Conservation (phyloP, 2,888 invertebrate species). For the Emmelina monodactyla region DNA sequence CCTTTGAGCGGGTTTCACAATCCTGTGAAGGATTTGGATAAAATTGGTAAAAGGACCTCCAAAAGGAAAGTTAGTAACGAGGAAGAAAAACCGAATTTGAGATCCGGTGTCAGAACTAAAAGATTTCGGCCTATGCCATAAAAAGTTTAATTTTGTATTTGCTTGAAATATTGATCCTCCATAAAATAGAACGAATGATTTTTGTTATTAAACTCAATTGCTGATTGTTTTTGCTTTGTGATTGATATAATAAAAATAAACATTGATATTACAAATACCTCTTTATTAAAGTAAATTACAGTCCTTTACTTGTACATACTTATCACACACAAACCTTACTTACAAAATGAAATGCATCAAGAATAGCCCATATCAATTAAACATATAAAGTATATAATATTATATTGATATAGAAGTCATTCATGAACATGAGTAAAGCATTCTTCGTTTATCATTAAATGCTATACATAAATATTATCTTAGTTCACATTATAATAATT, state of each 20-base stretch:
- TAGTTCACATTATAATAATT: too few species aligned
- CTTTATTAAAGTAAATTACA: conserved; percentile 47
- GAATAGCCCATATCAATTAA: conserved; percentile 10
- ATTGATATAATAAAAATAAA: conserved; percentile 22
- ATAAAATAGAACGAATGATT: too few species aligned
- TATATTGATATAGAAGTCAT: conserved; percentile 2
- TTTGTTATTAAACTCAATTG: too few species aligned
- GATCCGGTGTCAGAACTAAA: conserved; percentile 24
- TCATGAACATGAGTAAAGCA: too few species aligned
- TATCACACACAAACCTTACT: conserved; percentile 27
- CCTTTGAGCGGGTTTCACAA: conserved; percentile 27
- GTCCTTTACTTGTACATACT: conserved; percentile 29
- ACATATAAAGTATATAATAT: conserved; percentile 10
- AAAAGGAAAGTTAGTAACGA: conserved; percentile 25
- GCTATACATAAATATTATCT: too few species aligned
- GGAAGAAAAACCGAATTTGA: conserved; percentile 12
- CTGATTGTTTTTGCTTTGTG: too few species aligned
- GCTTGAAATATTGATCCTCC: conserved; percentile 1
- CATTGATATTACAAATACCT: conserved; percentile 32
- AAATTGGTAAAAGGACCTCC: conserved; percentile 17
- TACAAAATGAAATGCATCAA: conserved; percentile 19
- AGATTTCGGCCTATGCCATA: conserved; percentile 14
- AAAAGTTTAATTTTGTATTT: not conserved
- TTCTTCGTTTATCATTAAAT: too few species aligned
- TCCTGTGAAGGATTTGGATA: conserved; percentile 24